Evolutionary conservation across 2,113 vertebrate genomes (phyloP), one percentile per base, ranked within the genome.

Genomic region (Euleptes europaea): DNA sequence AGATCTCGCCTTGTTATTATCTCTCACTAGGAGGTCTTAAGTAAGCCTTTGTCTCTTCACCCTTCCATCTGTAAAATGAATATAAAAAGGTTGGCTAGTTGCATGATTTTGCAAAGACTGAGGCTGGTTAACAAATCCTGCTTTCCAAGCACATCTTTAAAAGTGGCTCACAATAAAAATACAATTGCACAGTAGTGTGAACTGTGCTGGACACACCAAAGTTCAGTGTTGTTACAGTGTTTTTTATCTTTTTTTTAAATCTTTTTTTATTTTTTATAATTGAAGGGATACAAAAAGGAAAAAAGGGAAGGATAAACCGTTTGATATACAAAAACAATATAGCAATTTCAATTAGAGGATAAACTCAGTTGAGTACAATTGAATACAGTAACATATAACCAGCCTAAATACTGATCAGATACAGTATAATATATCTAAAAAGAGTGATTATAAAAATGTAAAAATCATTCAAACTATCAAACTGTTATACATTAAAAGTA

Each of bases 171-270:
- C 17, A 31, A 17, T 60, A 26, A 5, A 28, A 82, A 70, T 31
- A 17, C 8, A 21, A 17, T 9, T 70, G 51, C 23, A 8, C 54
- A 17, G 54, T 23, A 10, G 12, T 4, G 12, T 54, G n/a, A 76
- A 54, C 15, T 10, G 26, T n/a, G 33, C 8, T 33, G 31, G 7
- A 10, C 33, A 33, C 33, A 31, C 47, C n/a, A 74, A 33, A 33
- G 7, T 26, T 51, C 31, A 75, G 15, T 11, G 35, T 77, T 12
- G 11, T 35, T 54, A 3, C 31, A 67, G 66, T 14, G n/a, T 3
- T 35, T 33, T 35, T 87, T 88, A 81, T 23, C 5, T 40, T 82
- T n/a, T n/a, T n/a, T n/a, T n/a, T n/a, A n/a, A n/a, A n/a, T n/a
- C n/a, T n/a, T n/a, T n/a, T n/a, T n/a, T n/a, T n/a, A n/a, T n/a